Conservation (phyloP, 2,888 invertebrate genomes). For the Coleophora flavipennella region DNA sequence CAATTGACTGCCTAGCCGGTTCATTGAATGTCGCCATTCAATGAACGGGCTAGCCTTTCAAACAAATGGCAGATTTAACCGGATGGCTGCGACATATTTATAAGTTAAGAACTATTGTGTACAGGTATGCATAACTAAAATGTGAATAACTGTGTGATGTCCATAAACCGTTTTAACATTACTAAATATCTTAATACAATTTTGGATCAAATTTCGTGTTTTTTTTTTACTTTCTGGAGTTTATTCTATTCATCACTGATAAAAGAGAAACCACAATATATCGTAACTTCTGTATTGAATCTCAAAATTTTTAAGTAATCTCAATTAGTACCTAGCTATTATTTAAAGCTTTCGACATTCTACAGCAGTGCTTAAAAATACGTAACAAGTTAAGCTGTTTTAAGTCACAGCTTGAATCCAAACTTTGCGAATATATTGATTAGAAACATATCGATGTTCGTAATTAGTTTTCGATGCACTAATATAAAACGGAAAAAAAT, state of each 20-base stretch:
- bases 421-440: too few relatives aligned
- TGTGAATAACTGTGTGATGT: slow-evolving; percentile 69
- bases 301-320: too few relatives aligned
- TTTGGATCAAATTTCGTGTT: slow-evolving; percentile 50
- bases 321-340: slow-evolving; percentile 9
- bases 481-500: too few relatives aligned
- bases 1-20: too few relatives aligned
- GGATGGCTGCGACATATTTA: too few relatives aligned
- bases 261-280: not conserved
- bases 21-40: too few relatives aligned
- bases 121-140: slow-evolving; percentile 10
- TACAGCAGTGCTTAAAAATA: slow-evolving; percentile 7
- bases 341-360: slow-evolving; percentile 15
- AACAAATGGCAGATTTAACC: too few relatives aligned
- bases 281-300: not conserved
- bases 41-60: too few relatives aligned
- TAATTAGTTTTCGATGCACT: too few relatives aligned
- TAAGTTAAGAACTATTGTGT: too few relatives aligned
- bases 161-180: slow-evolving; percentile 57
- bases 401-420: too few relatives aligned
- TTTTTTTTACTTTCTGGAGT: slow-evolving; percentile 21
- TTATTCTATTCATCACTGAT: not conserved
- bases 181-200: slow-evolving; percentile 55
- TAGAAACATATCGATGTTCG: too few relatives aligned
- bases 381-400: not conserved